Conservation (phyloP, 2,888 invertebrate species). For the Cosmia pyralina region DNA sequence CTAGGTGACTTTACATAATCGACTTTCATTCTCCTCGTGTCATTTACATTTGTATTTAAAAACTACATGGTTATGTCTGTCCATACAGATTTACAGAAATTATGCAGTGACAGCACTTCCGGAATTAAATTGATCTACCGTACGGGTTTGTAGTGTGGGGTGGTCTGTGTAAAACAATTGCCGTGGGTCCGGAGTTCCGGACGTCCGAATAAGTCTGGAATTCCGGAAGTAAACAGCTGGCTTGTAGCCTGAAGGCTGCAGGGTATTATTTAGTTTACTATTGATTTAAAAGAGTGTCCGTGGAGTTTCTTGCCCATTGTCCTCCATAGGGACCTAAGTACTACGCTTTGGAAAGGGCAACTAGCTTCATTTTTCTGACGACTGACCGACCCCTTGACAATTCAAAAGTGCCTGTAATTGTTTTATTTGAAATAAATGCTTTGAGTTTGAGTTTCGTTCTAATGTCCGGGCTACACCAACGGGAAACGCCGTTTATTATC, state of each 20-base stretch:
- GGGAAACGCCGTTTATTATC: too few species aligned
- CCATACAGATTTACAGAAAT: neutral
- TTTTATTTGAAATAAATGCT: too few species aligned
- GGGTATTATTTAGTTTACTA: neutral
- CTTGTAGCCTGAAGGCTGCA: neutral
- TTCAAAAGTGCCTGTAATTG: too few species aligned
- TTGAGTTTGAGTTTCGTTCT: too few species aligned
- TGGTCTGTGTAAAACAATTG: conserved; percentile 3
- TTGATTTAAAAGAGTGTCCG: too few species aligned
- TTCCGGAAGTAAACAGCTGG: neutral
- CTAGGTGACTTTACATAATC: conserved; percentile 46
- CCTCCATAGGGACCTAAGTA: too few species aligned
- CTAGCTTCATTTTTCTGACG: too few species aligned
- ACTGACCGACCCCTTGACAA: too few species aligned
- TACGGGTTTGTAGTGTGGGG: neutral
- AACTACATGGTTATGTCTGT: conserved; percentile 1
- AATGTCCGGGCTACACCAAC: too few species aligned
- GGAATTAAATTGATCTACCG: neutral
- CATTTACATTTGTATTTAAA: conserved; percentile 35
- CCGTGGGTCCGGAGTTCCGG: neutral
- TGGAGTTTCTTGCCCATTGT: too few species aligned
- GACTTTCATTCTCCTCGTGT: conserved; percentile 45
- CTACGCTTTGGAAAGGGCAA: too few species aligned
- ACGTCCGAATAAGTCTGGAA: too few species aligned
- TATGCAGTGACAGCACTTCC: neutral